These are phyloP conservation scores for Malurus cyaneus DNA, from an alignment of 2,113 vertebrate genomes.

Conservation along the genomic window DNA sequence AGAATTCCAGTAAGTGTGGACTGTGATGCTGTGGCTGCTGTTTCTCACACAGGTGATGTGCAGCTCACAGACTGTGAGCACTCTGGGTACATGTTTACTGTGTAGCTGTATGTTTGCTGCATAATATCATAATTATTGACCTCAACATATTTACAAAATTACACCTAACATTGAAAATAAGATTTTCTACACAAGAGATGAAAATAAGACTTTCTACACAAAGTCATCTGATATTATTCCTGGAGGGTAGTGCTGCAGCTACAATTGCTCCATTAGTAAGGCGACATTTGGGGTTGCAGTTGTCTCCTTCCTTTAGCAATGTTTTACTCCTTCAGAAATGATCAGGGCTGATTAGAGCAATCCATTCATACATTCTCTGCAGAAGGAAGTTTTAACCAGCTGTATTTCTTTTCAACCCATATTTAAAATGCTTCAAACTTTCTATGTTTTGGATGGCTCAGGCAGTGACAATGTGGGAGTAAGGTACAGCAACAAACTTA, in stretches of 20 bases:
- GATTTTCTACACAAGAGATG: not conserved
- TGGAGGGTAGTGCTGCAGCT: not conserved
- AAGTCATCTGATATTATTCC: not conserved
- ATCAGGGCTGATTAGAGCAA: not conserved
- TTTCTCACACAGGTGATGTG: not conserved
- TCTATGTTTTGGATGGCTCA: not conserved
- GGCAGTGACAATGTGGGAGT: not conserved
- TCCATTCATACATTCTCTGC: not conserved
- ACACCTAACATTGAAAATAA: not conserved
- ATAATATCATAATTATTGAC: not conserved
- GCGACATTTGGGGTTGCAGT: not conserved
- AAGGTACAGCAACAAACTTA: not conserved
- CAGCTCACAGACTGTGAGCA: not conserved
- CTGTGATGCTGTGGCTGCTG: not conserved
- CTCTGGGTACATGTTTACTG: not conserved
- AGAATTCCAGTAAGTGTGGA: not conserved
- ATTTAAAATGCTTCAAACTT: not conserved
- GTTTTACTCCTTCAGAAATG: not conserved
- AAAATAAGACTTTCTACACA: not conserved
- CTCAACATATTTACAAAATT: not conserved
- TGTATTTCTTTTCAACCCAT: not conserved
- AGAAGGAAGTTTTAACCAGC: not conserved
- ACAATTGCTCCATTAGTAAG: not conserved
- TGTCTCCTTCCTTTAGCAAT: not conserved
- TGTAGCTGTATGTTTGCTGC: too few species aligned